These are phyloP conservation scores for Neotoxoptera formosana DNA, from an alignment of 1,140 invertebrate species.

Conservation along the genomic window DNA sequence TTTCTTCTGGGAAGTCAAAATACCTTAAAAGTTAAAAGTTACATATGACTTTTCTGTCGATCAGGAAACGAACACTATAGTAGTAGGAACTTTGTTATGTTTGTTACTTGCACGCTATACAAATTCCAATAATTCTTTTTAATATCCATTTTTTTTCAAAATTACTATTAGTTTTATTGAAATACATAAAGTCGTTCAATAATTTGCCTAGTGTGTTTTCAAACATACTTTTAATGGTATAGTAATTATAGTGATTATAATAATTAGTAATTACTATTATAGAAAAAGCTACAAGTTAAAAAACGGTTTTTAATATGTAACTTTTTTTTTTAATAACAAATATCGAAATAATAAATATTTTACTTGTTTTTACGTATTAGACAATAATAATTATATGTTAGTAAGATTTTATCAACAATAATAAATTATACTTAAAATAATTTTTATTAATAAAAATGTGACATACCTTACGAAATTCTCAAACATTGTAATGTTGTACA, in stretches of 20 bases:
- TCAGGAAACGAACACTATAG: neutral
- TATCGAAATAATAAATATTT: too few species aligned
- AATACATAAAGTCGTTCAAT: neutral
- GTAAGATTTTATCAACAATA: too few species aligned
- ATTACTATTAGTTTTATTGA: neutral
- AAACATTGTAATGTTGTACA: too few species aligned
- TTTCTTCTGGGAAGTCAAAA: neutral
- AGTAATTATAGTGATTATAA: neutral
- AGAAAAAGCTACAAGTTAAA: neutral
- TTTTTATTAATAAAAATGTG: too few species aligned
- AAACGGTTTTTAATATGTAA: too few species aligned
- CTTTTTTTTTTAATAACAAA: too few species aligned
- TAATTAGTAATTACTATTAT: neutral
- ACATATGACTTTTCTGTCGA: neutral
- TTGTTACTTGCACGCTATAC: neutral
- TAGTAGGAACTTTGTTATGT: neutral
- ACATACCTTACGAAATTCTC: too few species aligned
- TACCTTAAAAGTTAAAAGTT: neutral
- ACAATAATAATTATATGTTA: too few species aligned
- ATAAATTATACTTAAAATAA: too few species aligned
- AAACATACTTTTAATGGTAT: neutral
- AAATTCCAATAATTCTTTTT: neutral
- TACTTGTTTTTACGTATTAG: too few species aligned
- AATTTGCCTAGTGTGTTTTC: neutral
- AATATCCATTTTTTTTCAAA: neutral